Evolutionary conservation across 2,797 vertebrate species (phyloP).

Genomic region (Anas flavirostris): DNA sequence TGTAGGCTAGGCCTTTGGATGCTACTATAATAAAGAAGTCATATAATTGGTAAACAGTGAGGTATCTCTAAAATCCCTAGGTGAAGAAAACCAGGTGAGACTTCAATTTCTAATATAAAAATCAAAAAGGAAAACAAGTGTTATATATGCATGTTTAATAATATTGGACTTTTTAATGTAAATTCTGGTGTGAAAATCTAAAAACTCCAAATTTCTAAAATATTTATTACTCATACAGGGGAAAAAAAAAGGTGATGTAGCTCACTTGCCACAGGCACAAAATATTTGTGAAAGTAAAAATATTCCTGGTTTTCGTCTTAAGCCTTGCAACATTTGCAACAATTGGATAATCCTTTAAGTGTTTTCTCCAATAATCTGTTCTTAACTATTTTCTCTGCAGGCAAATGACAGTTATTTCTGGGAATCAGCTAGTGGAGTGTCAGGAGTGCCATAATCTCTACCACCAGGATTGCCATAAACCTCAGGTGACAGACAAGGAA

Average conservation of each 20-base stretch:
- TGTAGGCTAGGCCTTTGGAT: neutral
- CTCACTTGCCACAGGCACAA: neutral
- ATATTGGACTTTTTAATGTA: neutral
- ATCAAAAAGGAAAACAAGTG: neutral
- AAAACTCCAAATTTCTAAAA: neutral
- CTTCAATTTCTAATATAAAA: neutral
- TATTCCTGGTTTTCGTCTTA: slow-evolving; percentile 23
- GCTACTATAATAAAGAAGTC: neutral
- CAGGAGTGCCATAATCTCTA: slow-evolving; percentile 99
- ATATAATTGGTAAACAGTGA: neutral
- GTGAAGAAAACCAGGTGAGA: neutral
- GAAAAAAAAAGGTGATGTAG: neutral
- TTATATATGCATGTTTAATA: neutral
- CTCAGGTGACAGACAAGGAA: slow-evolving; percentile 98
- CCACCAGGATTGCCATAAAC: slow-evolving; percentile 98
- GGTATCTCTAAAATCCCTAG: neutral
- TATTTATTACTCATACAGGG: neutral
- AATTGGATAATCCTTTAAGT: slow-evolving; percentile 47
- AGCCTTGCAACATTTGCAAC: slow-evolving; percentile 33
- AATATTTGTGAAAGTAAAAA: neutral
- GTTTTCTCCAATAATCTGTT: slow-evolving; percentile 44
- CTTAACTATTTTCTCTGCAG: slow-evolving; percentile 78
- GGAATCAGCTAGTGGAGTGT: slow-evolving; percentile 97
- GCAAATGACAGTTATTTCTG: slow-evolving; percentile 97
- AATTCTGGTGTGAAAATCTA: neutral